These are phyloP conservation scores for Sarcophaga bullata DNA, from an alignment of 1,140 invertebrate genomes.

Conservation along the genomic window DNA sequence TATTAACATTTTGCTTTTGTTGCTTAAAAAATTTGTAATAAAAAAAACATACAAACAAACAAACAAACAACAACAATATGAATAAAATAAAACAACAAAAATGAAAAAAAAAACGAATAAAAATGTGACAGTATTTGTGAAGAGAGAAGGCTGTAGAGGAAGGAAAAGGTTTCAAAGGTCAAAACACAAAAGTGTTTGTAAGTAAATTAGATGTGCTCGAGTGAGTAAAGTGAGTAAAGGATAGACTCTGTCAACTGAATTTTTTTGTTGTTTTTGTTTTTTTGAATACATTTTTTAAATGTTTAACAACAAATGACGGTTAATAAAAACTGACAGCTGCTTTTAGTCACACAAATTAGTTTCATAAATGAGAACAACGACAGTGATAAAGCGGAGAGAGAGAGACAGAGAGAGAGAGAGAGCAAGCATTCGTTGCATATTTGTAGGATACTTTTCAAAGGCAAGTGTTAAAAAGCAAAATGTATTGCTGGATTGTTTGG, in stretches of 20 bases:
- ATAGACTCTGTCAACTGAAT: conserved; percentile 10
- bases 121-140: neutral
- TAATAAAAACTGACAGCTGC: conserved; percentile 34
- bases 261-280: too few relatives aligned
- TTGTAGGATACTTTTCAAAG: neutral
- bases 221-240: conserved; percentile 31
- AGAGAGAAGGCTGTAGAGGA: neutral
- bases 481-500: neutral
- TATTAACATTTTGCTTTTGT: neutral
- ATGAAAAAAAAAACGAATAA: neutral
- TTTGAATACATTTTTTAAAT: neutral
- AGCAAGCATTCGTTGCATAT: neutral
- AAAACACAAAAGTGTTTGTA: neutral
- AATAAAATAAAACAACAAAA: too few relatives aligned
- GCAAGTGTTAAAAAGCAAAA: neutral
- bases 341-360: conserved; percentile 35
- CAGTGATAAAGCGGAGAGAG: too few relatives aligned
- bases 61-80: too few relatives aligned
- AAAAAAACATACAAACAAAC: too few relatives aligned
- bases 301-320: conserved; percentile 27
- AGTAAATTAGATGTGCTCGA: conserved; percentile 24
- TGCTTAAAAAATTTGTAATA: neutral
- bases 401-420: too few relatives aligned
- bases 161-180: neutral
- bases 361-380: neutral